Evolutionary conservation across 1,140 invertebrate species (phyloP).

Genomic region (Oedothorax gibbosus): DNA sequence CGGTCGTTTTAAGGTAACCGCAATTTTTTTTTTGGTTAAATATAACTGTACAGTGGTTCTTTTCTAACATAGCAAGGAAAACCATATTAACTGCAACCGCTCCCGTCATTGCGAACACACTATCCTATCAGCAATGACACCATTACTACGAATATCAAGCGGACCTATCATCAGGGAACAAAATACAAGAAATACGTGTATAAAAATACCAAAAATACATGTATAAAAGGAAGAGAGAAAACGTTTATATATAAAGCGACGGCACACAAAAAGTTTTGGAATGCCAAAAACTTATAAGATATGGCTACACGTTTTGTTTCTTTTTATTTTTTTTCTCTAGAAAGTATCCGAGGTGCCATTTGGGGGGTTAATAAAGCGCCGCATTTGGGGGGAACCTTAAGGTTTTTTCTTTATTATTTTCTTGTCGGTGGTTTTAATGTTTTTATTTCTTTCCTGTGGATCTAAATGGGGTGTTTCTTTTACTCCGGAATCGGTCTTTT

Average conservation of each 20-base stretch:
- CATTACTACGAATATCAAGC: conserved; percentile 57
- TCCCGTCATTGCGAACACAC: conserved; percentile 36
- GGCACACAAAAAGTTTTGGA: conserved; percentile 52
- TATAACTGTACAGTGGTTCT: too few species aligned
- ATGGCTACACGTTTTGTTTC: conserved; percentile 17
- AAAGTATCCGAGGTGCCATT: conserved; percentile 19
- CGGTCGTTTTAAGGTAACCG: too few species aligned
- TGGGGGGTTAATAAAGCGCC: conserved; percentile 52
- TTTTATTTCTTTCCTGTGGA: conserved; percentile 46
- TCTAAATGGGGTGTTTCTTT: conserved; percentile 51
- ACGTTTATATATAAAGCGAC: conserved; percentile 17
- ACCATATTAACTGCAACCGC: conserved; percentile 38
- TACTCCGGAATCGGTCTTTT: conserved; percentile 51
- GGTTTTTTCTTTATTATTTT: conserved; percentile 43
- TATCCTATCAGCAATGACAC: conserved; percentile 56
- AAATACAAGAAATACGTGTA: conserved; percentile 1
- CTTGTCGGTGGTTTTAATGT: conserved; percentile 45
- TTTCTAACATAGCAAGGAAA: neutral
- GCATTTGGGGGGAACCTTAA: conserved; percentile 25
- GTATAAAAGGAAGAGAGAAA: neutral
- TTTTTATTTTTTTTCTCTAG: conserved; percentile 12
- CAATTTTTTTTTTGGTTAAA: too few species aligned
- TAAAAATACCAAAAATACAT: conserved; percentile 17
- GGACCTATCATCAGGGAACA: conserved; percentile 41
- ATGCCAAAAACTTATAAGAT: conserved; percentile 61